A percentile compares a stretch with the other conserved stretches of the same genome.
These are phyloP conservation scores for Synanthedon myopaeformis DNA, from an alignment of 2,888 invertebrate genomes.

Conservation along the genomic window DNA sequence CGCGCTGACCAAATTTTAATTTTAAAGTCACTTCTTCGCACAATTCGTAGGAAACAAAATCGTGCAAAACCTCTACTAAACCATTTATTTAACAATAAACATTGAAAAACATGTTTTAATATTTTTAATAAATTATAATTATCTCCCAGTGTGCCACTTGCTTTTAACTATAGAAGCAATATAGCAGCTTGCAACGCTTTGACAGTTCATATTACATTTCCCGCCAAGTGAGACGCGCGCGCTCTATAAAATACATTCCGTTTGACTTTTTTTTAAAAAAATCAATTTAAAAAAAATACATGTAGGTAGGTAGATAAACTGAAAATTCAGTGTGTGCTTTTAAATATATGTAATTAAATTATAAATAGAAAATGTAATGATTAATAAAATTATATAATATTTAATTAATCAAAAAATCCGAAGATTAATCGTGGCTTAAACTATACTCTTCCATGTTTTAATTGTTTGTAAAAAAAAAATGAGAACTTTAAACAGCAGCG, in stretches of 20 bases:
- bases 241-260: slow-evolving; percentile 4
- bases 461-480: slow-evolving; percentile 12
- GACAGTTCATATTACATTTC: slow-evolving; percentile 36
- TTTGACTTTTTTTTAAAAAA: slow-evolving; percentile 4
- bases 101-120: too few species aligned
- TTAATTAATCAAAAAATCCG: neutral
- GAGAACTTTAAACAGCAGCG: slow-evolving; percentile 8
- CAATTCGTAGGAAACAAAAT: too few species aligned
- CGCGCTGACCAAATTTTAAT: too few species aligned
- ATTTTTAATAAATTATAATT: too few species aligned
- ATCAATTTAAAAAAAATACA: neutral
- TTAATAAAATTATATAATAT: slow-evolving; percentile 6
- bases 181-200: slow-evolving; percentile 23
- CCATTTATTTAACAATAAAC: too few species aligned
- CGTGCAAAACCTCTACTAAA: too few species aligned
- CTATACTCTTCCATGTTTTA: neutral
- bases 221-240: slow-evolving; percentile 31
- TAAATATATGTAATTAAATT: too few species aligned
- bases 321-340: too few species aligned
- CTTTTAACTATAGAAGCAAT: slow-evolving; percentile 17
- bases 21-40: too few species aligned
- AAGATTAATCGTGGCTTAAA: slow-evolving; percentile 2
- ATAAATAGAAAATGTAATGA: neutral
- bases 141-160: slow-evolving; percentile 21
- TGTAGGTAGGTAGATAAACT: neutral